Conservation (phyloP, 2,797 vertebrate species). For the Poliocrania exsul region DNA sequence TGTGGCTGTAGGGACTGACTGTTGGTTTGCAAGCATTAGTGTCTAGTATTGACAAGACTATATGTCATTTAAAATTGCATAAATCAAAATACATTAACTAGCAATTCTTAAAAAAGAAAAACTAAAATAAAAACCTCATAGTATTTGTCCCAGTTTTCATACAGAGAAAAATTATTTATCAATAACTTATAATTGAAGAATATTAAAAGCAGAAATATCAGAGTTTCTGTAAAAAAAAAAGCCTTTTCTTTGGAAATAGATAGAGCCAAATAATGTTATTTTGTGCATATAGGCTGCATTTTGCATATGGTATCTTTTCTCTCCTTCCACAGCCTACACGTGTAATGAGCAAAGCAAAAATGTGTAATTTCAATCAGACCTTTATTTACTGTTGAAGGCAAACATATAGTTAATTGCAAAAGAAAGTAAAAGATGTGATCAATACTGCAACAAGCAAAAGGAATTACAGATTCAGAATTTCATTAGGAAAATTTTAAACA, state of each 20-base stretch:
- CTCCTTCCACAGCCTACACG: not conserved
- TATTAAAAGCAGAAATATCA: not conserved
- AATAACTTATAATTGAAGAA: not conserved
- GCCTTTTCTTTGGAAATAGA: not conserved
- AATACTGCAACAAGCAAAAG: not conserved
- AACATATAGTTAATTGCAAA: not conserved
- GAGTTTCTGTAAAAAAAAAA: not conserved
- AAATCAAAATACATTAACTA: not conserved
- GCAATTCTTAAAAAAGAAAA: not conserved
- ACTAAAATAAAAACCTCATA: not conserved
- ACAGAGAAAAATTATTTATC: not conserved
- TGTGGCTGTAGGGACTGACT: not conserved
- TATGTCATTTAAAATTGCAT: not conserved
- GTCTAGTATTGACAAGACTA: not conserved
- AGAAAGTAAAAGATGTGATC: not conserved
- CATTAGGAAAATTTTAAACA: not conserved
- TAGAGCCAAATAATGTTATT: not conserved
- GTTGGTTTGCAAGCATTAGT: not conserved
- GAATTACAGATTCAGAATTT: not conserved
- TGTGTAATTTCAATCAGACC: not conserved
- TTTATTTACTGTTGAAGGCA: not conserved
- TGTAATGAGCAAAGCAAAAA: not conserved
- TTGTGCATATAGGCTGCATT: not conserved
- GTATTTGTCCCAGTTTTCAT: not conserved
- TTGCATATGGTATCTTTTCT: not conserved